Evolutionary conservation across 2,888 invertebrate genomes (phyloP), one percentile per base, ranked within the genome.

Genomic region (Platerodrilus igneus): DNA sequence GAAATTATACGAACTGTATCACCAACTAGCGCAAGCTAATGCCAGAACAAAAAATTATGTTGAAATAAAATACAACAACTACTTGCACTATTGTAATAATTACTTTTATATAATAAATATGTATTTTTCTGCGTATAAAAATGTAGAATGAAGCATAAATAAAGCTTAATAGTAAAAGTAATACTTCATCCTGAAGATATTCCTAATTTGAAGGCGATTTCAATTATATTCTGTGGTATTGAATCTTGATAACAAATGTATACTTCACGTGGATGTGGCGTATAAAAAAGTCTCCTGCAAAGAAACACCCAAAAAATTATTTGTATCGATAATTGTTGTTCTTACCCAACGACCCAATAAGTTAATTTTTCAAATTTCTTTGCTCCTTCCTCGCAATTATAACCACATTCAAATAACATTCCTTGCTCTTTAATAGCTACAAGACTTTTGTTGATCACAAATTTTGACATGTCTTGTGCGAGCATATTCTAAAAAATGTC

Each of bases 181-280:
- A n/a, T n/a, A 7, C 11, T 28, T 47, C 44, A 57, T 21, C 53
- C 61, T 30, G 56, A 57, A 37, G 69, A 65, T 72, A 77, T 35
- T 71, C 81, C 71, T 3, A 88, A 71, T 52, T 85, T 77, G 65
- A 88, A 92, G 4, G 91, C 90, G 57, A 93, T 76, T 73, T 94
- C 93, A 1, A 92, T 79, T 52, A 91, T 72, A 70, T 90, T 91
- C 67, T 93, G 92, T 0, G 91, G 88, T 8, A 86, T 77, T 15
- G 82, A 81, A 47, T 91, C 89, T 52, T 86, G 82, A 66, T 89
- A 89, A 65, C 93, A 93, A 23, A 93, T 77, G 59, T 88, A 94
- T 7, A 92, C 70, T 63, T 93, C 92, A 50, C 83, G 77, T 0
- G 81, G 77, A 57, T 81, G 78, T 0, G 90, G 88, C 37, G 79